phyloP scores from a whole-genome alignment of 1,140 invertebrate species.

The Araneus ventricosus region DNA sequence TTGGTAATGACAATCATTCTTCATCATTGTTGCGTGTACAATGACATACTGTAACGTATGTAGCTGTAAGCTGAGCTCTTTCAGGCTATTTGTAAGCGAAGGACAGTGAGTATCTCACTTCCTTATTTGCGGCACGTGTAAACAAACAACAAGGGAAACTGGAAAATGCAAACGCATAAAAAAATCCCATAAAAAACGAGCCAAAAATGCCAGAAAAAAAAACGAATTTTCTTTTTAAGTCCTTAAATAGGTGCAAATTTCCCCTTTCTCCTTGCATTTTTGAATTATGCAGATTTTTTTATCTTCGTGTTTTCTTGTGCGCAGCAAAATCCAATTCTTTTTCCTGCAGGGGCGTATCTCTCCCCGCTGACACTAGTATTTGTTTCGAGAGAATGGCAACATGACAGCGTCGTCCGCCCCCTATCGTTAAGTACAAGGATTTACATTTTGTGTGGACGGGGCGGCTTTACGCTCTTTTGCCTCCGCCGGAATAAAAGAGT shows the following conservation, averaged over 20 bases:
- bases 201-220: background rate
- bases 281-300: background rate
- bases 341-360: background rate
- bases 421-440: conserved; percentile 41
- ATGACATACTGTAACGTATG: too few relatives aligned
- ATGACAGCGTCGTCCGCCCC: conserved; percentile 40
- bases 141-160: background rate
- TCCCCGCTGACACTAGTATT: conserved; percentile 23
- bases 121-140: background rate
- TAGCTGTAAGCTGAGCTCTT: too few relatives aligned
- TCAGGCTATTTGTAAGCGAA: too few relatives aligned
- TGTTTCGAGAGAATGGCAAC: conserved; percentile 55
- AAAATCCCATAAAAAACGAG: too few relatives aligned
- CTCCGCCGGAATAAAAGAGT: background rate
- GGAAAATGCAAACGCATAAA: background rate
- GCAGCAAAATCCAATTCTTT: too few relatives aligned
- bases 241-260: background rate
- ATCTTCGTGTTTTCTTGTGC: background rate
- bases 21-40: too few relatives aligned
- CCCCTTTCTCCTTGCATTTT: background rate
- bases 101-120: background rate
- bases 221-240: too few relatives aligned
- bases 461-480: conserved; percentile 34
- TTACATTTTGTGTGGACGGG: conserved; percentile 32
- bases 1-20: too few relatives aligned